These are phyloP conservation scores for Tachuris rubrigastra DNA, from an alignment of 2,113 vertebrate species.

Conservation along the genomic window DNA sequence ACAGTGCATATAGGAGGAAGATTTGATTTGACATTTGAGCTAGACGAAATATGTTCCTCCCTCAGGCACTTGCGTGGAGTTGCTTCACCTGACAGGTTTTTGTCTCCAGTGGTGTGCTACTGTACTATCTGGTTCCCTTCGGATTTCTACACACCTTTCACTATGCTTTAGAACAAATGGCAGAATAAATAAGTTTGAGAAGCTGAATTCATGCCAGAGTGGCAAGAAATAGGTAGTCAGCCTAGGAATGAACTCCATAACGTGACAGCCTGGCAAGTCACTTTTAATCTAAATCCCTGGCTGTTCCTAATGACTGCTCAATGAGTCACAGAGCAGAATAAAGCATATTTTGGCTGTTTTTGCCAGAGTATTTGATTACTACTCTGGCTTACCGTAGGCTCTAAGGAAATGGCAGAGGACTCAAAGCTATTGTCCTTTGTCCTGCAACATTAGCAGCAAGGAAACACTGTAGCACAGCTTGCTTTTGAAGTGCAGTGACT, in stretches of 20 bases:
- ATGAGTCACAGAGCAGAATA: not conserved
- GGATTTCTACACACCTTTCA: not conserved
- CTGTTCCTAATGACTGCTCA: not conserved
- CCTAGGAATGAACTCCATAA: not conserved
- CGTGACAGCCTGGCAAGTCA: not conserved
- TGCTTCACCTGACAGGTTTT: not conserved
- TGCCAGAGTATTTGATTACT: constrained; percentile 2
- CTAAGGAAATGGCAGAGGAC: constrained; percentile 13
- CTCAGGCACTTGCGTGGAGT: not conserved
- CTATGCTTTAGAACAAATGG: not conserved
- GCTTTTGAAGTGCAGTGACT: not conserved
- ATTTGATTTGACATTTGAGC: not conserved
- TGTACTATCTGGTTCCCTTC: not conserved
- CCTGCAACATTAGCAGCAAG: not conserved
- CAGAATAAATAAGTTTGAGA: not conserved
- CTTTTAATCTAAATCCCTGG: not conserved
- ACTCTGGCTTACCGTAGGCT: not conserved
- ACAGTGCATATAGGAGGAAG: not conserved
- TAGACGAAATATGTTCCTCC: rapidly evolving
- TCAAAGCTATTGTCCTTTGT: constrained; percentile 21
- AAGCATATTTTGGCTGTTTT: not conserved
- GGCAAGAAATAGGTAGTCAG: not conserved
- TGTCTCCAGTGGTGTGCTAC: not conserved
- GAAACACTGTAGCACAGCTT: not conserved
- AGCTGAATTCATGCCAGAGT: not conserved